These are phyloP conservation scores for Cheilosia vulpina DNA, from an alignment of 2,888 invertebrate species.

Conservation along the genomic window DNA sequence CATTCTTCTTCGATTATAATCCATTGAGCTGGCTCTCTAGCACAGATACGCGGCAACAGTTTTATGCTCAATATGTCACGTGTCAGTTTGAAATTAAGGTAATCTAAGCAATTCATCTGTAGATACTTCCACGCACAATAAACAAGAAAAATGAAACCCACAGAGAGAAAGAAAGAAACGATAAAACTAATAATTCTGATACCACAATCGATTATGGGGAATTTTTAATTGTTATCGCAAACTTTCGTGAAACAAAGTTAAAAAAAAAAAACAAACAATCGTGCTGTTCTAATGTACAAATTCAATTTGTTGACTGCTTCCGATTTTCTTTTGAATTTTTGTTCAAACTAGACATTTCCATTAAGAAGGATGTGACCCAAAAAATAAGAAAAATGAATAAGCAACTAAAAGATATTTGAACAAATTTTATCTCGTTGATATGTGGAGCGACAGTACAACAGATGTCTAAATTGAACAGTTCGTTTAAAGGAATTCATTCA, in stretches of 20 bases:
- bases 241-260: too few relatives aligned
- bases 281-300: slow-evolving; percentile 14
- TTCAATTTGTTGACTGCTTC: slow-evolving; percentile 17
- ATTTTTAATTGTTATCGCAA: slow-evolving; percentile 37
- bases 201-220: slow-evolving; percentile 6
- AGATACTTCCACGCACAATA: slow-evolving; percentile 22
- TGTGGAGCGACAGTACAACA: background rate
- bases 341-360: slow-evolving; percentile 21
- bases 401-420: background rate
- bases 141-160: background rate
- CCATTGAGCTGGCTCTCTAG: background rate
- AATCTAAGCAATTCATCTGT: slow-evolving; percentile 21
- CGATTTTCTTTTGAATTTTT: slow-evolving; percentile 7
- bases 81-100: background rate
- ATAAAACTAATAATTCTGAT: background rate
- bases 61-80: slow-evolving; percentile 3
- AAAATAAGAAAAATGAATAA: background rate
- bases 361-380: slow-evolving; percentile 7
- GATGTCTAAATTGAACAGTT: background rate
- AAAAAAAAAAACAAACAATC: slow-evolving; percentile 11
- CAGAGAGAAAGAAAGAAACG: background rate
- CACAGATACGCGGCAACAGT: background rate
- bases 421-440: slow-evolving; percentile 1
- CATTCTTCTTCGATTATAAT: background rate
- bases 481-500: background rate